Percentiles rank a stretch among this genome's conserved stretches.
These are phyloP conservation scores for Aphis gossypii DNA, from an alignment of 1,140 invertebrate genomes.

Conservation along the genomic window DNA sequence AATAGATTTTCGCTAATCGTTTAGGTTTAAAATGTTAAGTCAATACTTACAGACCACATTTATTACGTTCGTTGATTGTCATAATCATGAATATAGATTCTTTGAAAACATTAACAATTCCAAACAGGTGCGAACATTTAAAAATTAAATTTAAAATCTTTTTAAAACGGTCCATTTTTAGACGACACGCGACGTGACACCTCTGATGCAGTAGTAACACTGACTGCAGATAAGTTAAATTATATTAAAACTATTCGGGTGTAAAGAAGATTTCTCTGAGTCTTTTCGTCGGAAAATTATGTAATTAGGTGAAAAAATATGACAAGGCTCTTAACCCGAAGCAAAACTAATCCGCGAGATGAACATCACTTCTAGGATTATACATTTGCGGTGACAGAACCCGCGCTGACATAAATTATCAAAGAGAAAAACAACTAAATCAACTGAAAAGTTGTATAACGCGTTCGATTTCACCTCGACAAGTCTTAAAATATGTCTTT, in stretches of 20 bases:
- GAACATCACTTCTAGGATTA: not conserved
- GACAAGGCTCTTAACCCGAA: not conserved
- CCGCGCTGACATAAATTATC: not conserved
- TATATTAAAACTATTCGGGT: not conserved
- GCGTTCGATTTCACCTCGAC: not conserved
- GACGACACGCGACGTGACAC: not conserved
- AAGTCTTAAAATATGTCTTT: not conserved
- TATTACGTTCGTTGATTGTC: not conserved
- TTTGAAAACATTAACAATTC: not conserved
- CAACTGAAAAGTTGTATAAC: not conserved
- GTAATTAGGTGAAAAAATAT: not conserved
- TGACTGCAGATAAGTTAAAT: not conserved
- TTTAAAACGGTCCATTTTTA: not conserved
- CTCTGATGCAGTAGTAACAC: not conserved
- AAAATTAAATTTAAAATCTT: not conserved
- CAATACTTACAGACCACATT: not conserved
- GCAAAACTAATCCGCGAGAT: constrained; percentile 28
- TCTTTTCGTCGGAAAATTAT: constrained; percentile 3
- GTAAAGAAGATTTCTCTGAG: constrained; percentile 12
- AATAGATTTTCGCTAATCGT: not conserved
- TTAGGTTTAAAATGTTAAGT: not conserved
- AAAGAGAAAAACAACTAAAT: not conserved
- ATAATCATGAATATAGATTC: constrained; percentile 31
- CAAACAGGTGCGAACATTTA: not conserved
- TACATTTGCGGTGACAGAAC: not conserved